Conservation (phyloP, 1,140 invertebrate species). For the Papilio aristodemus region DNA sequence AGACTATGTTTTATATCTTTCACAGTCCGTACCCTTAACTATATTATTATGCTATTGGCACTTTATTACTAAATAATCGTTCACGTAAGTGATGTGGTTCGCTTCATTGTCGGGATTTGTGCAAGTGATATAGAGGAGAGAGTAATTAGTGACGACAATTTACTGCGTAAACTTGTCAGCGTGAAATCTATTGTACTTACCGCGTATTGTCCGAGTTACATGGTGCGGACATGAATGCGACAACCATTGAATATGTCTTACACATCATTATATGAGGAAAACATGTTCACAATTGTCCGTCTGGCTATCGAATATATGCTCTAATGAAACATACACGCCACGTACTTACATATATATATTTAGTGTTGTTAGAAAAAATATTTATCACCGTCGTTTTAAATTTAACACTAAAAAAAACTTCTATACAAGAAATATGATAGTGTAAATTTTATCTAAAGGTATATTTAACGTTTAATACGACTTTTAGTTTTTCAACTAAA, state of each 20-base stretch:
- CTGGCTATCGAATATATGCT: too few species aligned
- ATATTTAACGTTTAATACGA: too few species aligned
- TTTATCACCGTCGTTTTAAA: too few species aligned
- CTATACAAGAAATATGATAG: too few species aligned
- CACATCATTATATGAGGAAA: conserved; percentile 12
- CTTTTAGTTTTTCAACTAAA: too few species aligned
- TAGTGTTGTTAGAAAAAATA: neutral
- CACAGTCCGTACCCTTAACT: too few species aligned
- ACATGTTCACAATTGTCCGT: neutral
- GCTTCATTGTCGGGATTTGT: neutral
- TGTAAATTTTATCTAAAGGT: too few species aligned
- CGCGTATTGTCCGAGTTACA: neutral
- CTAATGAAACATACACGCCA: neutral
- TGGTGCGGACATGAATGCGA: neutral
- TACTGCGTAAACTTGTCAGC: conserved; percentile 16
- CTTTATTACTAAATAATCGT: neutral
- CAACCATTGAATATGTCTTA: conserved; percentile 15
- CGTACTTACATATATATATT: neutral
- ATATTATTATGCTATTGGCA: too few species aligned
- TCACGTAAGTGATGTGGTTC: neutral
- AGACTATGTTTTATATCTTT: too few species aligned
- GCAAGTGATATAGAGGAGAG: neutral
- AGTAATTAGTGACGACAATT: conserved; percentile 24
- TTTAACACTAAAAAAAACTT: too few species aligned
- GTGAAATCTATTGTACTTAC: conserved; percentile 3